Evolutionary conservation across 2,797 vertebrate genomes (phyloP).

Genomic region (Perodicticus potto): DNA sequence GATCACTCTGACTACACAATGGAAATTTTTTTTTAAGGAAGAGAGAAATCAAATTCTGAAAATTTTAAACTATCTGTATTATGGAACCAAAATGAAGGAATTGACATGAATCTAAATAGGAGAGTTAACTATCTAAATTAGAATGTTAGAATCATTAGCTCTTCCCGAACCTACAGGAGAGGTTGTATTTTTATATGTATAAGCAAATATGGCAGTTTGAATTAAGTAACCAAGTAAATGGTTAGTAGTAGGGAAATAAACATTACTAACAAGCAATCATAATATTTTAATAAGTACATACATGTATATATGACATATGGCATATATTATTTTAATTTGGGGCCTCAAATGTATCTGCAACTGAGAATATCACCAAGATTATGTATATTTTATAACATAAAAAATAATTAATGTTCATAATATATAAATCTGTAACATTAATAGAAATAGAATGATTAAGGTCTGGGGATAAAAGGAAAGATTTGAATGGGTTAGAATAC

Average conservation of each 20-base stretch:
- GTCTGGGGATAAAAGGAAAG: not conserved
- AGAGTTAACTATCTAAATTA: not conserved
- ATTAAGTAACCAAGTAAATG: not conserved
- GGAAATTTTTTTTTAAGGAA: not conserved
- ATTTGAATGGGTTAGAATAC: not conserved
- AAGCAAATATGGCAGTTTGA: not conserved
- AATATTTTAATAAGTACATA: not conserved
- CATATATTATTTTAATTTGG: not conserved
- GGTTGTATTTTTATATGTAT: not conserved
- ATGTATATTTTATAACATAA: not conserved
- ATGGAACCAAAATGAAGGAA: not conserved
- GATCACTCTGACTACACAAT: not conserved
- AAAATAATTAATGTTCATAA: not conserved
- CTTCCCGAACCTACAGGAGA: not conserved
- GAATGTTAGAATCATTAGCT: not conserved
- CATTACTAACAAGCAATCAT: not conserved
- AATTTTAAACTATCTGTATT: not conserved
- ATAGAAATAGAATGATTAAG: not conserved
- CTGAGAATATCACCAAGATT: not conserved
- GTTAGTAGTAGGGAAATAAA: not conserved
- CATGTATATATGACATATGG: not conserved
- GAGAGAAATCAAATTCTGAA: not conserved
- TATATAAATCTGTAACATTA: conserved; percentile 13
- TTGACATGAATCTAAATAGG: not conserved
- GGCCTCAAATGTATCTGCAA: not conserved